Percentiles rank a stretch among this genome's conserved stretches.
These are phyloP conservation scores for Halichoerus grypus DNA, from an alignment of 2,113 vertebrate genomes.

Conservation along the genomic window DNA sequence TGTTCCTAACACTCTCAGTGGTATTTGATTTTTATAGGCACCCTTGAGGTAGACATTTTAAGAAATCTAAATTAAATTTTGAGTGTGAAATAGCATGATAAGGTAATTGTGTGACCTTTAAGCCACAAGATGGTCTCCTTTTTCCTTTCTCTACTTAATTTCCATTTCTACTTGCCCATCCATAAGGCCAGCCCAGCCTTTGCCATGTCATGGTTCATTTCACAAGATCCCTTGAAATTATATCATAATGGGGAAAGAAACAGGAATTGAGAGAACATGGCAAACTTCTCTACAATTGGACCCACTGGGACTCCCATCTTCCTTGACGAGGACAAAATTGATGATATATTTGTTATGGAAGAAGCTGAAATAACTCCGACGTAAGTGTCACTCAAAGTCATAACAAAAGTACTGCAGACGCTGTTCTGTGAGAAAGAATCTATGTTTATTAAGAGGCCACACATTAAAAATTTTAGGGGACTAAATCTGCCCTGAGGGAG, in stretches of 20 bases:
- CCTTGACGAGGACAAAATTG: not conserved
- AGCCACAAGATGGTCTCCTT: not conserved
- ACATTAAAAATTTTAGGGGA: not conserved
- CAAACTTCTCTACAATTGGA: not conserved
- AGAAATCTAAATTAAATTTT: constrained; percentile 62
- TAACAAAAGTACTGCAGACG: not conserved
- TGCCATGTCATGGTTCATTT: not conserved
- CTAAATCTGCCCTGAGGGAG: not conserved
- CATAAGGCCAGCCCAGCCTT: not conserved
- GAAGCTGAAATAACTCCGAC: not conserved
- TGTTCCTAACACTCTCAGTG: not conserved
- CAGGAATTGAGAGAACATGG: not conserved
- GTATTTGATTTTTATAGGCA: constrained; percentile 24
- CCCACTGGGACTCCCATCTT: not conserved
- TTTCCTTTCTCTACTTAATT: constrained; percentile 9
- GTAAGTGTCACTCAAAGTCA: not conserved
- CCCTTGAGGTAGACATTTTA: not conserved
- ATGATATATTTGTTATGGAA: not conserved
- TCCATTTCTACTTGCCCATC: not conserved
- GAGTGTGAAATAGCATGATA: constrained; percentile 8
- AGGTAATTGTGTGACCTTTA: constrained; percentile 29
- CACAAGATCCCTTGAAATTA: constrained; percentile 8
- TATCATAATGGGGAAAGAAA: not conserved
- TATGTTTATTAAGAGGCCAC: not conserved
- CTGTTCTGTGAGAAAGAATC: not conserved